Evolutionary conservation across 1,140 invertebrate genomes (phyloP).

Genomic region (Tetragnatha versicolor): DNA sequence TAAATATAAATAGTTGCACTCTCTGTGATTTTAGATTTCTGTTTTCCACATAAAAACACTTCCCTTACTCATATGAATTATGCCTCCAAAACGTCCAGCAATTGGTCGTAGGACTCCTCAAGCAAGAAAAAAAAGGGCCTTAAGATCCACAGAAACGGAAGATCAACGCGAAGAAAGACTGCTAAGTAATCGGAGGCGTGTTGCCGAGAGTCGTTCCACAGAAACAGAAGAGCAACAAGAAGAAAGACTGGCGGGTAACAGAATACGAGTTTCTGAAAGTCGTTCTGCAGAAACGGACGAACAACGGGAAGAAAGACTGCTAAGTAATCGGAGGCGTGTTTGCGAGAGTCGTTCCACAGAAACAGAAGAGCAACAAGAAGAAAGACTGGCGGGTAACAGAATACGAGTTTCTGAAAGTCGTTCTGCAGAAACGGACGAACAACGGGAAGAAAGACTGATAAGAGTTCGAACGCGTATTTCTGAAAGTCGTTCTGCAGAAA

Average conservation of each 20-base stretch:
- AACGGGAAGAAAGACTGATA: too few relatives aligned
- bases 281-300: background rate
- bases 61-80: background rate
- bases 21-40: too few relatives aligned
- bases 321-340: background rate
- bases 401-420: too few relatives aligned
- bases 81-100: background rate
- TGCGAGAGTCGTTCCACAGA: background rate
- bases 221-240: background rate
- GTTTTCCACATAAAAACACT: too few relatives aligned
- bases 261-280: too few relatives aligned
- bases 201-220: background rate
- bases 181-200: background rate
- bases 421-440: background rate
- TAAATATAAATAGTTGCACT: too few relatives aligned
- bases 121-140: background rate
- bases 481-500: background rate
- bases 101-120: background rate
- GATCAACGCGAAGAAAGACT: too few relatives aligned
- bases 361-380: background rate
- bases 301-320: too few relatives aligned
- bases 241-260: background rate
- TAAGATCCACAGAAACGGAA: background rate
- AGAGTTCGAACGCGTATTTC: background rate
- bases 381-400: background rate